Base-by-base conservation (phyloP, 2,888 invertebrate species). In the Meteorus colon region DNA sequence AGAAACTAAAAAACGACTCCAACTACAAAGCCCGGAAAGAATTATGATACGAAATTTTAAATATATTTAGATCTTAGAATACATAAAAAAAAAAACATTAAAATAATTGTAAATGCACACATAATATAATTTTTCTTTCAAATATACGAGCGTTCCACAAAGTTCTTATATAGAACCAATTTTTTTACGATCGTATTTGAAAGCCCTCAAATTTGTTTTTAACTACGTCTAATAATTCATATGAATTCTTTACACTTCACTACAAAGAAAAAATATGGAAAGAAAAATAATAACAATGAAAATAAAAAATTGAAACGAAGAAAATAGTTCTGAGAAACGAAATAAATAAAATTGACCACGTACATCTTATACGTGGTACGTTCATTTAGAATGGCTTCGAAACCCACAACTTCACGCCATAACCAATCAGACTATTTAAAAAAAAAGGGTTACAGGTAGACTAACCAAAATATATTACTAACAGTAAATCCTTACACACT, bases 141-240 rank as follows among this genome's bases (percentile, higher is more conserved):
- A 48, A n/a, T 48, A 48, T 48, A 48, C 6, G 48, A n/a, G 48
- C 48, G 14, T n/a, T 48, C 48, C n/a, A 48, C 48, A n/a, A 48
- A 48, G 14, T 45, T 45, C 12, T 45, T 45, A 34, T 45, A 3
- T 10, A 14, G 45, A 10, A 45, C 45, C 14, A 45, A 48, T 48
- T n/a, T n/a, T 48, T 48, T 48, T 48, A 48, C 48, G 48, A 48
- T 48, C 48, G 16, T 6, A 14, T 48, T 48, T 6, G 4, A 48
- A n/a, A n/a, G 48, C n/a, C 48, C 48, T 48, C 48, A n/a, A 48
- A 41, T 41, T 41, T 41, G 12, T 41, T n/a, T n/a, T 48, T n/a
- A 48, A 48, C 48, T 5, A 48, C 48, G 48, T 48, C 48, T n/a
- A 48, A 48, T 48, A 48, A 48, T 48, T 48, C 48, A 48, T n/a